Base-by-base conservation (phyloP, 1,140 invertebrate genomes). In the Hydropsyche tenuis region DNA sequence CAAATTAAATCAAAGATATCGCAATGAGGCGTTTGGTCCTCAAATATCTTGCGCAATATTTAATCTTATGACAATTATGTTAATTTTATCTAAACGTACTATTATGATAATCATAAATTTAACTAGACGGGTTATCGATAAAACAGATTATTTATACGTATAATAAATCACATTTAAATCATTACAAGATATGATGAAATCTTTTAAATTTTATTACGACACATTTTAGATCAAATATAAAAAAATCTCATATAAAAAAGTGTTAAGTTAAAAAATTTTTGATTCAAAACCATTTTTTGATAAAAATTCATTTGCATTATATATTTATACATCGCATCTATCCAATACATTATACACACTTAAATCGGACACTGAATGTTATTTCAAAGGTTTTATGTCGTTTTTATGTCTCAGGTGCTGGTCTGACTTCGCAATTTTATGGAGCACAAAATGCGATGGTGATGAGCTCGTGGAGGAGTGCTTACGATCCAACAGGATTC, bases 391-490 rank as follows among this genome's bases (percentile, higher is more conserved):
- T 16, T 53, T 53, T 53, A 53, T 53, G 14, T 53, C 16, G 48
- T 7, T 70, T 56, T 30, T 56, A 22, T 65, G 69, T 23, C 23
- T 4, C 73, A 77, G 74, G 81, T 71, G 87, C 87, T 1, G 86
- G 85, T 0, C 85, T 85, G 69, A 80, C 85, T 5, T 82, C 80
- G 45, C 83, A 87, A 1, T 91, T 91, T 79, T 91, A 91, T 77
- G 74, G 74, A 1, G 89, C 90, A 1, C 90, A 90, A 72, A 90
- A 90, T 78, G 88, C 88, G 7, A 89, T 90, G 77, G 90, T 92
- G 87, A 92, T 93, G 92, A 88, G 89, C 22, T 90, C 91, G 3
- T 92, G 91, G 91, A 86, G 92, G 63, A 85, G 88, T 11, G 89
- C 92, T 53, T 93, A 94, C 83, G 92, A 94, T 78, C 84, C 88